These are phyloP conservation scores for Eretmochelys imbricata DNA, from an alignment of 2,113 vertebrate species.

Conservation along the genomic window DNA sequence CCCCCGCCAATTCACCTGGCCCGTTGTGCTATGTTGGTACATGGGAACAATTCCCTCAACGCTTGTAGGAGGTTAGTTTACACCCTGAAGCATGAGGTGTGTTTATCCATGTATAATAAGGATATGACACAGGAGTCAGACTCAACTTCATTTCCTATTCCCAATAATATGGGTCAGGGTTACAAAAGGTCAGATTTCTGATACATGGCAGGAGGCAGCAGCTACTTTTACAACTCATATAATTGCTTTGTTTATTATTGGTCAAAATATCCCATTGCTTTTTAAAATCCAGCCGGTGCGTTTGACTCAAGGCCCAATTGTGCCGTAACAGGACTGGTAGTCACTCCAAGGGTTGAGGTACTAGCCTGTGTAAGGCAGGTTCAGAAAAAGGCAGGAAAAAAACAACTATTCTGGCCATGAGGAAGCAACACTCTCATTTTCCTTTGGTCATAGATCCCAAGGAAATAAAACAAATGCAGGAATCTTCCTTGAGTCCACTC, in stretches of 20 bases:
- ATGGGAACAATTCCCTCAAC: neutral
- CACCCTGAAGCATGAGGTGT: neutral
- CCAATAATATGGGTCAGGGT: fast-evolving
- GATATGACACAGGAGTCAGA: neutral
- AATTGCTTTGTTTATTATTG: neutral
- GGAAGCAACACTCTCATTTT: neutral
- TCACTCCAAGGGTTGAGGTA: neutral
- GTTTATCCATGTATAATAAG: neutral
- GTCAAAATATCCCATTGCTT: neutral
- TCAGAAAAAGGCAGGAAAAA: neutral
- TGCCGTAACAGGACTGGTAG: conserved; percentile 33
- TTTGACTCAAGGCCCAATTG: neutral
- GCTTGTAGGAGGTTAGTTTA: neutral
- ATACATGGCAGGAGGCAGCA: neutral
- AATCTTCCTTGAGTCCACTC: neutral
- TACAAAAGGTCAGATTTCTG: neutral
- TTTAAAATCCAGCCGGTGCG: neutral
- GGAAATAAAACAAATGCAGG: neutral
- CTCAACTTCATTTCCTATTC: neutral
- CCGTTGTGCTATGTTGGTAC: neutral
- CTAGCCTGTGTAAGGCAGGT: neutral
- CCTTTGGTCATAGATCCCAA: neutral
- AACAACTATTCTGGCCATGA: conserved; percentile 10
- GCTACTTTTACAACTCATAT: fast-evolving
- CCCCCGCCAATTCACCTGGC: neutral